These are phyloP conservation scores for Torymus aiolomorphi DNA, from an alignment of 2,888 invertebrate genomes.

Conservation along the genomic window DNA sequence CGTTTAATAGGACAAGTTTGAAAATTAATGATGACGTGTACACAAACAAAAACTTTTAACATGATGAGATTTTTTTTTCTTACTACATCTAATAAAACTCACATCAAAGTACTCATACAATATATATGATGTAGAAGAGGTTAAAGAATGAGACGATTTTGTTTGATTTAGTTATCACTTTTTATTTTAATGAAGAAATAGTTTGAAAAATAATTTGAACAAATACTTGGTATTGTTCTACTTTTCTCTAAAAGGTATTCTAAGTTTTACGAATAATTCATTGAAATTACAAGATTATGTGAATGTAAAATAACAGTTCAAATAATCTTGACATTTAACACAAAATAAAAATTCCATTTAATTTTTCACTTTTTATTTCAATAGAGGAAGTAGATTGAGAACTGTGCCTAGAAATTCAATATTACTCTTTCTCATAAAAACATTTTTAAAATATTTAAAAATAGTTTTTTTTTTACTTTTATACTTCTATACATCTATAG, in stretches of 20 bases:
- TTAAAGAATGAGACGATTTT: not conserved
- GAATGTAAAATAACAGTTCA: constrained; percentile 15
- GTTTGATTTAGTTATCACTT: constrained; percentile 15
- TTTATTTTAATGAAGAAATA: constrained; percentile 52
- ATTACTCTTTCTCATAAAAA: constrained; percentile 24
- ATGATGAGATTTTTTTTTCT: too few species aligned
- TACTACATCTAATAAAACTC: too few species aligned
- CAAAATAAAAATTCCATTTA: constrained; percentile 23
- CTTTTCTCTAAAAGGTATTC: constrained; percentile 13
- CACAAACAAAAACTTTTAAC: too few species aligned
- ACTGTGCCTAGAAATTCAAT: not conserved
- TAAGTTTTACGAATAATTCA: constrained; percentile 29
- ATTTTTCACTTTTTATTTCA: not conserved
- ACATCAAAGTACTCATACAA: too few species aligned
- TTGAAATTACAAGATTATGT: constrained; percentile 30
- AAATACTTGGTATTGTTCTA: constrained; percentile 26
- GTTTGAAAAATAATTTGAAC: constrained; percentile 44
- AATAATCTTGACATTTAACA: constrained; percentile 20
- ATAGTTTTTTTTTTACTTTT: constrained; percentile 3
- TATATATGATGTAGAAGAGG: too few species aligned
- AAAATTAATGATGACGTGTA: too few species aligned
- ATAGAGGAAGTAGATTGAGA: constrained; percentile 26
- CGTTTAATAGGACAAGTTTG: too few species aligned
- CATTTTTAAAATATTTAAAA: constrained; percentile 23
- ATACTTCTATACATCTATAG: too few species aligned